A percentile compares a stretch with the other conserved stretches of the same genome.
Conservation (phyloP, 2,113 vertebrate genomes). For the Parus major region DNA sequence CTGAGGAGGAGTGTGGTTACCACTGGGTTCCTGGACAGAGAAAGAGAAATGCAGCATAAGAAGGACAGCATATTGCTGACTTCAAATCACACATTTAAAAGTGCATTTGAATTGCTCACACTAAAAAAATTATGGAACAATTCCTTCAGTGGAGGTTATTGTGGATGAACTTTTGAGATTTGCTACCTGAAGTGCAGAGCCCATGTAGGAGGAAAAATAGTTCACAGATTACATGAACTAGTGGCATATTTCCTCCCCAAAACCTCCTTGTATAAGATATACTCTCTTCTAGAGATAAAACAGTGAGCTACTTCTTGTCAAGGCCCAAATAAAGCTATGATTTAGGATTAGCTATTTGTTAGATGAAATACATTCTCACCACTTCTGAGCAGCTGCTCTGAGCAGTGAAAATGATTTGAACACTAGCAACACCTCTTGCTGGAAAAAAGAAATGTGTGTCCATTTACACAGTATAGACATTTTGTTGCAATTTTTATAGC, state of each 20-base stretch:
- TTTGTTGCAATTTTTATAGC: background rate
- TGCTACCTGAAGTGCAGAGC: background rate
- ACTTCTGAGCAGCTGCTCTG: constrained; percentile 1
- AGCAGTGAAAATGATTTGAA: constrained; percentile 21
- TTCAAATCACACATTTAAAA: constrained; percentile 28
- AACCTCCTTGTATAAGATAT: background rate
- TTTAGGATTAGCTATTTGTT: constrained; percentile 17
- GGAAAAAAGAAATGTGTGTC: background rate
- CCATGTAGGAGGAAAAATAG: background rate
- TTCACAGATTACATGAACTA: background rate
- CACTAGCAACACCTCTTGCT: background rate
- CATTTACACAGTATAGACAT: background rate
- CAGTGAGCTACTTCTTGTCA: background rate
- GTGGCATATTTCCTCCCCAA: background rate
- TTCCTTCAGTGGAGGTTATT: background rate
- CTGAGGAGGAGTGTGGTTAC: constrained; percentile 97
- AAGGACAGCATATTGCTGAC: constrained; percentile 35
- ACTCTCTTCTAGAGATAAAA: background rate
- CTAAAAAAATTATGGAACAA: background rate
- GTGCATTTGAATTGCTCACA: constrained; percentile 11
- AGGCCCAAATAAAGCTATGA: constrained; percentile 8
- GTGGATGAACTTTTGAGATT: background rate
- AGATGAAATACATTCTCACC: constrained; percentile 6
- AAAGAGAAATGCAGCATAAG: constrained; percentile 57
- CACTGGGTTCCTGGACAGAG: constrained; percentile 88